These are phyloP conservation scores for Gymnodraco acuticeps DNA, from an alignment of 2,797 vertebrate genomes.

Conservation along the genomic window DNA sequence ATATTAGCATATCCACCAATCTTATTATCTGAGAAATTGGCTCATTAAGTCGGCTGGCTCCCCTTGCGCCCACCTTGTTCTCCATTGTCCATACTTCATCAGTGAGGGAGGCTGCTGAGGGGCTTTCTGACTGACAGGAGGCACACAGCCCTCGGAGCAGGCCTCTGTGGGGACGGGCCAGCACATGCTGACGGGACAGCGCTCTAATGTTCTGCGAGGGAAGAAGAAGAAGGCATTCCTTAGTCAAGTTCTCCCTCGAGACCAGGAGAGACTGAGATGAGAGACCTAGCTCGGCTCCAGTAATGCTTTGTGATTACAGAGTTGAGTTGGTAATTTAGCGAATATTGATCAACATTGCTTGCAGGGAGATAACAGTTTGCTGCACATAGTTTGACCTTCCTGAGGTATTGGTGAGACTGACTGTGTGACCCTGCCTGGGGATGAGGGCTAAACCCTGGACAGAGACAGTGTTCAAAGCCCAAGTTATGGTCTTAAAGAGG, in stretches of 20 bases:
- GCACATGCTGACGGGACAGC: slow-evolving; percentile 45
- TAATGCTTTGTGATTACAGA: slow-evolving; percentile 41
- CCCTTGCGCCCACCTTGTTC: slow-evolving; percentile 87
- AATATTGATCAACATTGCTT: slow-evolving; percentile 44
- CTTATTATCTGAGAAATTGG: slow-evolving; percentile 91
- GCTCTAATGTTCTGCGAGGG: slow-evolving; percentile 37
- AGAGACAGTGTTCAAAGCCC: slow-evolving; percentile 69
- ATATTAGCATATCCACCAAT: slow-evolving; percentile 92
- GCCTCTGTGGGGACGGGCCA: slow-evolving; percentile 65
- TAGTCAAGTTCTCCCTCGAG: slow-evolving; percentile 42
- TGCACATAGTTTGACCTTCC: slow-evolving; percentile 60
- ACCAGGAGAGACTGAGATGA: slow-evolving; percentile 24
- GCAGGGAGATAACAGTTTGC: slow-evolving; percentile 55
- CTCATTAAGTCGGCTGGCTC: slow-evolving; percentile 89
- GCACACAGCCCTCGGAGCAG: slow-evolving; percentile 55
- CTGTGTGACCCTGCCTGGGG: slow-evolving; percentile 41
- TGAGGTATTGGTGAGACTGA: slow-evolving; percentile 23
- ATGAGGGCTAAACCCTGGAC: slow-evolving; percentile 59
- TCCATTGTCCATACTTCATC: slow-evolving; percentile 88
- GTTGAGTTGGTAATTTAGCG: slow-evolving; percentile 31
- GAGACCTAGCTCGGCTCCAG: slow-evolving; percentile 36
- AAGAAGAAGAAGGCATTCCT: slow-evolving; percentile 44
- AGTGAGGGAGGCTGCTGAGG: slow-evolving; percentile 78
- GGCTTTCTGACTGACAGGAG: slow-evolving; percentile 85
- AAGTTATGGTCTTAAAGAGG: slow-evolving; percentile 77